These are phyloP conservation scores for Drosophila sturtevanti DNA, from an alignment of 1,140 invertebrate species.

Conservation along the genomic window DNA sequence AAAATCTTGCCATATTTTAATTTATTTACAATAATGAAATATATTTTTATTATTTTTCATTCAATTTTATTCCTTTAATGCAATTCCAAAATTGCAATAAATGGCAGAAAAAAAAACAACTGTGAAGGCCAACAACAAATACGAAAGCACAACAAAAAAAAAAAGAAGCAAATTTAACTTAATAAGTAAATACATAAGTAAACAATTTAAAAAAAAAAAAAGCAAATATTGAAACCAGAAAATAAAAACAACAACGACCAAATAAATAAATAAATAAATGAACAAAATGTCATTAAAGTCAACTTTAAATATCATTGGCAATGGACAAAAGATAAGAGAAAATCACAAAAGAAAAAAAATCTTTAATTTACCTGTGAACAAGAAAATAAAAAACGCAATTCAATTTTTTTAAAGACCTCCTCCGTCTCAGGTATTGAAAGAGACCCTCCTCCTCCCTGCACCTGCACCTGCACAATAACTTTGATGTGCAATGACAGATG, in stretches of 20 bases:
- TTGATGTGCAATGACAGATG: too few relatives aligned
- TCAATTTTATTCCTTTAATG: background rate
- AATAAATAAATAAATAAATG: constrained; percentile 50
- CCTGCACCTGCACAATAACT: too few relatives aligned
- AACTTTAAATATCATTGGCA: constrained; percentile 40
- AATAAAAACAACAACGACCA: constrained; percentile 20
- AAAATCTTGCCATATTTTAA: too few relatives aligned
- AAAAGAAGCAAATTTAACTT: constrained; percentile 16
- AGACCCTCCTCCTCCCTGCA: too few relatives aligned
- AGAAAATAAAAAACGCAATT: too few relatives aligned
- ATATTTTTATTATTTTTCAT: background rate
- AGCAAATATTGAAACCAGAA: too few relatives aligned
- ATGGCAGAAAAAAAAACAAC: constrained; percentile 34
- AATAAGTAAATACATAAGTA: constrained; percentile 3
- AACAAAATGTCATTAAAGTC: constrained; percentile 48
- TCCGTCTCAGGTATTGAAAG: too few relatives aligned
- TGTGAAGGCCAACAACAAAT: constrained; percentile 50
- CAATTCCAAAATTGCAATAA: constrained; percentile 44
- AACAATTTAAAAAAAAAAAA: constrained; percentile 17
- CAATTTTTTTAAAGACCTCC: background rate
- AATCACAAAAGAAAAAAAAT: constrained; percentile 3
- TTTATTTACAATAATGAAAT: constrained; percentile 21
- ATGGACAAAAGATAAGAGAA: constrained; percentile 12
- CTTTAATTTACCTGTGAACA: background rate
- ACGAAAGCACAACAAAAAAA: background rate